phyloP scores from a whole-genome alignment of 2,113 vertebrate genomes.

The Ellobius talpinus region DNA sequence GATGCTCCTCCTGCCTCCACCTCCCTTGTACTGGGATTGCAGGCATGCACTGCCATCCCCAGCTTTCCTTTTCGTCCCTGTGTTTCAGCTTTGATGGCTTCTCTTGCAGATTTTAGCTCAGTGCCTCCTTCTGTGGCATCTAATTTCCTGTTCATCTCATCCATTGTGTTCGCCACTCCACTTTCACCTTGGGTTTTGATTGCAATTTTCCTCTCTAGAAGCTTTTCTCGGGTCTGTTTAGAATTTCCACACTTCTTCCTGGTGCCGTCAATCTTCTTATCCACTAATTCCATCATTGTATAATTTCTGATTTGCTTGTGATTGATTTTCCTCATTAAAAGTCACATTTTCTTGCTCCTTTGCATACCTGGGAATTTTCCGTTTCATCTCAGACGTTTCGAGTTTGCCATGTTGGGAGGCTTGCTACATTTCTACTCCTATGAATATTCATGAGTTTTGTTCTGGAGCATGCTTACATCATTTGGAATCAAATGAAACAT shows the following conservation, averaged over 20 bases:
- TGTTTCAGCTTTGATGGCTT: background rate
- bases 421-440: background rate
- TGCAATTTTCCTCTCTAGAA: background rate
- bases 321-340: slow-evolving; percentile 32
- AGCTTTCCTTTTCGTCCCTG: background rate
- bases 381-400: slow-evolving; percentile 8
- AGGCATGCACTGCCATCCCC: rapidly evolving
- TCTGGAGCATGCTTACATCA: background rate
- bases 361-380: slow-evolving; percentile 22
- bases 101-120: background rate
- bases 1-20: background rate
- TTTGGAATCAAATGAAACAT: background rate
- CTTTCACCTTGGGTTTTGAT: background rate
- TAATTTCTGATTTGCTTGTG: slow-evolving; percentile 56
- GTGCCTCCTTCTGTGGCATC: background rate
- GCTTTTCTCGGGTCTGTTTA: slow-evolving; percentile 35
- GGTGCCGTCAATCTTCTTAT: background rate
- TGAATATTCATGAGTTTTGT: slow-evolving; percentile 10
- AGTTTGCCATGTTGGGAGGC: slow-evolving; percentile 15
- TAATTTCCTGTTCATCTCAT: background rate
- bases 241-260: background rate
- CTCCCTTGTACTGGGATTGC: background rate
- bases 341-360: background rate
- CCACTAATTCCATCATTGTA: background rate
- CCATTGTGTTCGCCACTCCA: background rate